A percentile compares a stretch with the other conserved stretches of the same genome.
Conservation (phyloP, 2,888 invertebrate species). For the Pachliopta kotzebuea region DNA sequence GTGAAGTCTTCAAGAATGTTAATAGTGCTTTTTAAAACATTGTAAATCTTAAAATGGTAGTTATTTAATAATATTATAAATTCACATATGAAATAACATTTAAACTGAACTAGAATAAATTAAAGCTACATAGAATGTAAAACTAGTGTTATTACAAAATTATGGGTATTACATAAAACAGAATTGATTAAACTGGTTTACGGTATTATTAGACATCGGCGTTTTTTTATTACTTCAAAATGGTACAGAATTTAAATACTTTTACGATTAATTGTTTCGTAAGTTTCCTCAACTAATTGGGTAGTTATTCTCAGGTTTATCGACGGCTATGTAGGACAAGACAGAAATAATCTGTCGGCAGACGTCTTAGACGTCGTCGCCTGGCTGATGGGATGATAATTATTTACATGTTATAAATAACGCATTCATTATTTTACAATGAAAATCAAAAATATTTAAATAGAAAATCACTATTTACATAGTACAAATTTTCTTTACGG, state of each 20-base stretch:
- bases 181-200: neutral
- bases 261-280: constrained; percentile 39
- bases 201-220: neutral
- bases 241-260: constrained; percentile 16
- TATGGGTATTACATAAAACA: neutral
- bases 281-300: constrained; percentile 43
- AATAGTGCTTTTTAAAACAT: constrained; percentile 15
- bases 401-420: constrained; percentile 5
- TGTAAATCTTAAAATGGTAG: constrained; percentile 8
- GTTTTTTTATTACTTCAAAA: constrained; percentile 5
- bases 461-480: too few relatives aligned
- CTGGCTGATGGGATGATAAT: constrained; percentile 38
- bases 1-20: constrained; percentile 2
- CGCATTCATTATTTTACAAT: neutral
- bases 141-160: too few relatives aligned
- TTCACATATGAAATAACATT: too few relatives aligned
- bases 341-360: constrained; percentile 55
- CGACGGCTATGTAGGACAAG: constrained; percentile 57
- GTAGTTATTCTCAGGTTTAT: constrained; percentile 48
- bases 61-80: neutral
- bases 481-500: too few relatives aligned
- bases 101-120: too few relatives aligned
- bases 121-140: too few relatives aligned
- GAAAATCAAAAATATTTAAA: neutral
- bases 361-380: constrained; percentile 45